phyloP scores from a whole-genome alignment of 2,888 invertebrate species.

The Microdon myrmicae region DNA sequence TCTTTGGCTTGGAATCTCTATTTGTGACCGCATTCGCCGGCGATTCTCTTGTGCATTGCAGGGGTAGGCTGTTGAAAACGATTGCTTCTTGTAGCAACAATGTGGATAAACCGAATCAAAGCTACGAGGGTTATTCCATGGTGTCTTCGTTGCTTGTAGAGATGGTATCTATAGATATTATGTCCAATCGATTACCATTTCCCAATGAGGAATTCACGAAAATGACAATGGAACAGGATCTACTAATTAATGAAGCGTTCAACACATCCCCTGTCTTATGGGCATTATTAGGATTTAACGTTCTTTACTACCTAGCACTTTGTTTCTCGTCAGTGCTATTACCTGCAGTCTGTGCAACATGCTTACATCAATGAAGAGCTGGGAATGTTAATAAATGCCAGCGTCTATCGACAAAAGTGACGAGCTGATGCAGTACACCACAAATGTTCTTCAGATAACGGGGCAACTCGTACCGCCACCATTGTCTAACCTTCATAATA shows the following conservation, averaged over 20 bases:
- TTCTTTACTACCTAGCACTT: slow-evolving; percentile 76
- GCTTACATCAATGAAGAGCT: slow-evolving; percentile 79
- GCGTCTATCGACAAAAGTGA: slow-evolving; percentile 54
- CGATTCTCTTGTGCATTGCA: too few relatives aligned
- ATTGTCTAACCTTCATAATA: slow-evolving; percentile 78
- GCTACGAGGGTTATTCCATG: slow-evolving; percentile 81
- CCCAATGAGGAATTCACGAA: slow-evolving; percentile 96
- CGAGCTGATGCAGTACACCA: slow-evolving; percentile 67
- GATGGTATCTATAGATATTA: slow-evolving; percentile 91
- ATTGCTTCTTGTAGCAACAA: slow-evolving; percentile 63
- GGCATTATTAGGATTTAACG: slow-evolving; percentile 78
- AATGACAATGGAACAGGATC: slow-evolving; percentile 90
- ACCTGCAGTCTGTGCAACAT: slow-evolving; percentile 79
- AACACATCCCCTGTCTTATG: slow-evolving; percentile 83
- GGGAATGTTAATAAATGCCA: slow-evolving; percentile 68
- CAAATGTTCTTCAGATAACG: slow-evolving; percentile 77
- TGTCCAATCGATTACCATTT: slow-evolving; percentile 97
- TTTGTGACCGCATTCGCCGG: too few relatives aligned
- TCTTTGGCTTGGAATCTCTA: too few relatives aligned
- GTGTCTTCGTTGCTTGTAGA: slow-evolving; percentile 88
- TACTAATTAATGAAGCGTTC: slow-evolving; percentile 84
- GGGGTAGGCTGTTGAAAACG: slow-evolving; percentile 60
- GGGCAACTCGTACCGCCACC: slow-evolving; percentile 88
- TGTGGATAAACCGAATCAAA: slow-evolving; percentile 68
- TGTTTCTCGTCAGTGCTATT: slow-evolving; percentile 82